phyloP scores from a whole-genome alignment of 2,797 vertebrate genomes.

The Brachyalestes nurse region DNA sequence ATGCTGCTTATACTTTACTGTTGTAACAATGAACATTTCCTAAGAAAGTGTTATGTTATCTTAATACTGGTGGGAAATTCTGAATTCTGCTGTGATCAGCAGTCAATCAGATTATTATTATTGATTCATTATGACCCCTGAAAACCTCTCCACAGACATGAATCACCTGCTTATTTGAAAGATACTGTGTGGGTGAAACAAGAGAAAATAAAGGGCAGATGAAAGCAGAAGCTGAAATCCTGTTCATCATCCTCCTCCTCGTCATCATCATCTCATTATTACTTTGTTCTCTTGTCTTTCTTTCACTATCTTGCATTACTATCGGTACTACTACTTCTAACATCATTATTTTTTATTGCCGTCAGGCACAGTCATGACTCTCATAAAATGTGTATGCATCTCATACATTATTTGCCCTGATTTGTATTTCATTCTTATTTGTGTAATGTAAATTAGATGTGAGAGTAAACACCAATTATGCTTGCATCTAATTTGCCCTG shows the following conservation, averaged over 20 bases:
- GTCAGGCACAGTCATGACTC: not conserved
- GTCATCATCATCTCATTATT: no score
- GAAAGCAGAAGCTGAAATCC: not conserved
- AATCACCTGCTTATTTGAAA: not conserved
- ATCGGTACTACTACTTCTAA: not conserved
- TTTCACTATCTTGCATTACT: not conserved
- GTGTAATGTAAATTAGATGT: slow-evolving; percentile 36
- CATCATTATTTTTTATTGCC: not conserved
- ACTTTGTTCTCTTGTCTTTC: not conserved
- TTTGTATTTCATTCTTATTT: slow-evolving; percentile 41
- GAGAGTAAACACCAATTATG: slow-evolving; percentile 26
- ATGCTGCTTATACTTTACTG: no score
- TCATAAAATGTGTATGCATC: not conserved
- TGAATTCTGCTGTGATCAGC: no score
- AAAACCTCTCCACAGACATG: not conserved
- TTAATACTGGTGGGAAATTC: no score
- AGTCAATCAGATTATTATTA: not conserved
- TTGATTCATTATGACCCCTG: not conserved
- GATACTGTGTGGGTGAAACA: not conserved
- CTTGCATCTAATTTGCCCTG: slow-evolving; percentile 31
- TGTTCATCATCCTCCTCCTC: not conserved
- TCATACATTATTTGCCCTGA: slow-evolving; percentile 24
- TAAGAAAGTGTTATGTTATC: no score
- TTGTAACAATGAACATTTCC: no score
- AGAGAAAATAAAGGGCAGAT: not conserved